These are phyloP conservation scores for Aphaenogaster ashmeadi DNA, from an alignment of 1,140 invertebrate genomes.

Conservation along the genomic window DNA sequence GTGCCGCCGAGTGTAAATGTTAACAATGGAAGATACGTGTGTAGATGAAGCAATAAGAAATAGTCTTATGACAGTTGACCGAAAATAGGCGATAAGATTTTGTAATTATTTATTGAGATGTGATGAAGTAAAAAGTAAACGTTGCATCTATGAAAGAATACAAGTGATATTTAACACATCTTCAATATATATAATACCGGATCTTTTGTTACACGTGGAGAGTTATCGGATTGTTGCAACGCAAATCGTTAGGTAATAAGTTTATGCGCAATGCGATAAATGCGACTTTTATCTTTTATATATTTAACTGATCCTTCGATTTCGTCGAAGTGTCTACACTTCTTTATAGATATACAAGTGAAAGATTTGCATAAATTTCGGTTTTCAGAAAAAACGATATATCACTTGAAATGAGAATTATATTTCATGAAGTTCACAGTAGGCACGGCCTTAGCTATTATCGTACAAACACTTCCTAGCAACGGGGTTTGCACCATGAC, in stretches of 20 bases:
- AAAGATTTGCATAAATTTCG: not conserved
- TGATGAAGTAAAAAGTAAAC: not conserved
- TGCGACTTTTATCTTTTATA: not conserved
- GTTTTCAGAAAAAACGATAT: not conserved
- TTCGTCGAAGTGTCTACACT: not conserved
- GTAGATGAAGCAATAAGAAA: not conserved
- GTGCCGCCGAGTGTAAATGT: not conserved
- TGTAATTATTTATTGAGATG: not conserved
- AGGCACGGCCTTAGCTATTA: slow-evolving; percentile 56
- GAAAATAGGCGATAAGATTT: not conserved
- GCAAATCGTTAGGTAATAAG: not conserved
- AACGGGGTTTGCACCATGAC: slow-evolving; percentile 78
- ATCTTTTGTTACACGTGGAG: not conserved
- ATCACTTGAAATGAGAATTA: not conserved
- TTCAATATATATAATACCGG: not conserved
- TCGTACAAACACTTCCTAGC: slow-evolving; percentile 80
- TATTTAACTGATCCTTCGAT: not conserved
- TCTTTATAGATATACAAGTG: not conserved
- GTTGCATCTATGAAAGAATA: not conserved
- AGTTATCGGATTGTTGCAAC: not conserved
- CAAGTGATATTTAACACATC: not conserved
- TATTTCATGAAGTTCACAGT: not conserved
- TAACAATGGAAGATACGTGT: not conserved
- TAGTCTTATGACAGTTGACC: not conserved
- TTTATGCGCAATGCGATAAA: no score